Evolutionary conservation across 2,113 vertebrate genomes (phyloP).

Genomic region (Alectura lathami): DNA sequence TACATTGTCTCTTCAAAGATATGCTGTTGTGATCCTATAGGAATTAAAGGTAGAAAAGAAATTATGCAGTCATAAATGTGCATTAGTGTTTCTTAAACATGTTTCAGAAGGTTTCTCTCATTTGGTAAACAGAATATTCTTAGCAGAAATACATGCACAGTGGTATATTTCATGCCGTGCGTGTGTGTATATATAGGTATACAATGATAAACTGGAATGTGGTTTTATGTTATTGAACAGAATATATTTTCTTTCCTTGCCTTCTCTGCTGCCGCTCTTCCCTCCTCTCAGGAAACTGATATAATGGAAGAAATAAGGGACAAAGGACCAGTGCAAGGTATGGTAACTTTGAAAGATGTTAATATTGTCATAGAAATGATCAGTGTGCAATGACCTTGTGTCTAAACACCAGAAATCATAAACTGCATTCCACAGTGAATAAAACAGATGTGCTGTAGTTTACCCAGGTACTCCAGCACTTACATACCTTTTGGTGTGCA

Average conservation of each 20-base stretch:
- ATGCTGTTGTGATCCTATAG: not conserved
- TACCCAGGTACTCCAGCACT: not conserved
- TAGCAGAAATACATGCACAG: not conserved
- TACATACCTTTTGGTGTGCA: not conserved
- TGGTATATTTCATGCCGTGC: not conserved
- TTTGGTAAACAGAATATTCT: not conserved
- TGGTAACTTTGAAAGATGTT: not conserved
- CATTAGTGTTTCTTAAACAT: not conserved
- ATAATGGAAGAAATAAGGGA: slow-evolving; percentile 82
- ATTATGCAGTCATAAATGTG: not conserved
- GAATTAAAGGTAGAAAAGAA: not conserved
- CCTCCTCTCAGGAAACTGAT: slow-evolving; percentile 70
- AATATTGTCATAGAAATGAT: not conserved
- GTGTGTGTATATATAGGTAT: not conserved
- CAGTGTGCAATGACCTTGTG: not conserved
- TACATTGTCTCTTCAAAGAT: not conserved
- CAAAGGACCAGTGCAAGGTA: slow-evolving; percentile 84
- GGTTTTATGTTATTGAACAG: not conserved
- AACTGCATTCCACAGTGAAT: not conserved
- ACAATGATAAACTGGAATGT: not conserved
- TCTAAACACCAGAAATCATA: not conserved
- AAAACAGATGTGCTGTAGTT: not conserved
- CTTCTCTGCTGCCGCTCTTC: not conserved
- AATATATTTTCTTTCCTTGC: not conserved
- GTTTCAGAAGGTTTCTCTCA: not conserved